phyloP scores from a whole-genome alignment of 1,140 invertebrate species.

The Drosophila varians region DNA sequence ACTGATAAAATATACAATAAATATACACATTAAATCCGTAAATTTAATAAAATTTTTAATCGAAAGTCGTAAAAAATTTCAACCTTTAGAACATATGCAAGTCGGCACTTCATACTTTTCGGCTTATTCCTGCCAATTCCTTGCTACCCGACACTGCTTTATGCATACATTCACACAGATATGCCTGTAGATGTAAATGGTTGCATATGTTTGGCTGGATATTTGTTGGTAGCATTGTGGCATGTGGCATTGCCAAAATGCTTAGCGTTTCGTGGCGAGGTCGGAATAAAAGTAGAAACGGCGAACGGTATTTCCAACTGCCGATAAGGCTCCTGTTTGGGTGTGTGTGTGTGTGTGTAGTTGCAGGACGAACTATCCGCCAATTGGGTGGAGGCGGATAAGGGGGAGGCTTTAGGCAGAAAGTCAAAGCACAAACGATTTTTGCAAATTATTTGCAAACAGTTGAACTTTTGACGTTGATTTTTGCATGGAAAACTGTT shows the following conservation, averaged over 20 bases:
- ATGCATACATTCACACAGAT: conserved; percentile 1
- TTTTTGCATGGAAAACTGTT: conserved; percentile 63
- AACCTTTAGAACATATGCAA: background rate
- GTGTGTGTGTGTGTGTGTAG: conserved; percentile 19
- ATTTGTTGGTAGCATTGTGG: conserved; percentile 50
- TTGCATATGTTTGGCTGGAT: conserved; percentile 13
- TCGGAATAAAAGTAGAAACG: conserved; percentile 58
- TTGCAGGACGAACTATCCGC: conserved; percentile 63
- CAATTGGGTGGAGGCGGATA: background rate
- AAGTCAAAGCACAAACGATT: conserved; percentile 60
- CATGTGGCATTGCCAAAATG: conserved; percentile 65
- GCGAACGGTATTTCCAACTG: conserved; percentile 52
- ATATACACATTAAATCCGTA: too few species aligned
- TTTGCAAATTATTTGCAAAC: conserved; percentile 77
- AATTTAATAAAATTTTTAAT: too few species aligned
- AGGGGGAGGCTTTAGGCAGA: background rate
- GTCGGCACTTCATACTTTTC: background rate
- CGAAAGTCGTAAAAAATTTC: background rate
- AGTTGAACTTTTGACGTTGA: conserved; percentile 73
- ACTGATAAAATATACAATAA: background rate
- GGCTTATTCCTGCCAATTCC: background rate
- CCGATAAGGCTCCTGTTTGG: conserved; percentile 48
- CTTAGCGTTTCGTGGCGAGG: conserved; percentile 49
- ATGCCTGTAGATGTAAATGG: background rate
- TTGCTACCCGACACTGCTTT: background rate